Percentiles rank a stretch among this genome's conserved stretches.
Conservation (phyloP, 2,888 invertebrate genomes). For the Ophonus ardosiacus region DNA sequence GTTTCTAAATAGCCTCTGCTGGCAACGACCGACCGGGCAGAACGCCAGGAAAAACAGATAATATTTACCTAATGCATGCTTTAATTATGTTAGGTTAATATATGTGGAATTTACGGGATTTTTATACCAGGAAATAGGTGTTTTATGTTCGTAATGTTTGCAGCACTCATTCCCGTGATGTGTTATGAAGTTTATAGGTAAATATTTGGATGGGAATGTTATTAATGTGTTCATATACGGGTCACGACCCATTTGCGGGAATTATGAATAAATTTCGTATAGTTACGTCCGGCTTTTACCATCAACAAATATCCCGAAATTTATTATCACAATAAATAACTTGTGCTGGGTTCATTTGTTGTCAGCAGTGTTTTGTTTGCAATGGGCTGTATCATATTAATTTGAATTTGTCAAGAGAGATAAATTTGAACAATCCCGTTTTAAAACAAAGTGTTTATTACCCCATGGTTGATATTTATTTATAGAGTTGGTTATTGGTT, state of each 20-base stretch:
- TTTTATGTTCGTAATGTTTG: conserved; percentile 12
- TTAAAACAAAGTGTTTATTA: background rate
- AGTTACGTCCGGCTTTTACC: background rate
- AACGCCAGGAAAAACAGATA: conserved; percentile 27
- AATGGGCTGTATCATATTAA: conserved; percentile 18
- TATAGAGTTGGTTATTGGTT: background rate
- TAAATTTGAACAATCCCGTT: conserved; percentile 6
- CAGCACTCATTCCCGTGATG: background rate
- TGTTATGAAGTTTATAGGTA: conserved; percentile 22
- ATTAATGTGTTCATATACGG: conserved; percentile 17
- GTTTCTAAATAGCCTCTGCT: background rate
- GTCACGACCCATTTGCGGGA: conserved; percentile 5
- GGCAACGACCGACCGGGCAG: conserved; percentile 31
- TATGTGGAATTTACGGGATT: conserved; percentile 10
- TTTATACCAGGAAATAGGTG: conserved; percentile 11
- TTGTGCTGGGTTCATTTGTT: conserved; percentile 9
- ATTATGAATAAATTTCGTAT: background rate
- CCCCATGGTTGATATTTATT: background rate
- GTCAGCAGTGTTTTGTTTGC: background rate
- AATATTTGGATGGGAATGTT: background rate
- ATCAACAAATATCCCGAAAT: conserved; percentile 20
- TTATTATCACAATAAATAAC: conserved; percentile 15
- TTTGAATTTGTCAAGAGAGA: conserved; percentile 16
- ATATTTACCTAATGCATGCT: conserved; percentile 38
- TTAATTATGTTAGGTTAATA: conserved; percentile 27